Base-by-base conservation (phyloP, 2,888 invertebrate species). In the Acanthopleura granulata region DNA sequence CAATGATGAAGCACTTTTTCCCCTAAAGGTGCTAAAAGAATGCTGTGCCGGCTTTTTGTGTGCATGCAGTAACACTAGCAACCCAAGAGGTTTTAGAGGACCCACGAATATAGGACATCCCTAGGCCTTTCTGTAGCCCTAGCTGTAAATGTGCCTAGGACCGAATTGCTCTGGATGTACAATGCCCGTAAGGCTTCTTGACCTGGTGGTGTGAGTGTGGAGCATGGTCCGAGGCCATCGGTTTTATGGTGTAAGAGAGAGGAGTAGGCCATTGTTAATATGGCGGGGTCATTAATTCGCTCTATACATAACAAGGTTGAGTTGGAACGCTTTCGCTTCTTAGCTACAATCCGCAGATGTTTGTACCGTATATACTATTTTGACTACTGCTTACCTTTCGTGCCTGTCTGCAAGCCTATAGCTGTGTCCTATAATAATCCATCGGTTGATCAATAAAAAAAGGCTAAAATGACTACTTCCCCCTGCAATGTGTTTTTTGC, bases 361-460 rank as follows among this genome's bases (percentile, higher is more conserved):
- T 61, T 61, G 70, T 73, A 72, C 50, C 40, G 73, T 69, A 61
- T 73, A 73, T 25, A 73, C 76, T 57, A 74, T 72, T 76, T 73
- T 75, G 72, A 73, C 62, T 73, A 76, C 71, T 71, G 76, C 76
- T 76, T 76, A 73, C 72, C 75, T 73, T 27, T 25, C 66, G 74
- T 74, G 75, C 72, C 72, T 75, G 76, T 76, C 73, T 76, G 76
- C 76, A 22, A 27, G 25, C 29, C 22, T 22, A 66, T 66, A 66
- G 66, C 66, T 27, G 66, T 66, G 66, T 66, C 66, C 22, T 66
- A 27, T 14, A 27, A 66, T 66, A 66, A 66, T 66, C 29, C 22
- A 66, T 27, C 16, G 66, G 66, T 66, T 66, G 22, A 18, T 66
- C 22, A 66, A 27, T 22, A 27, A 66, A 27, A 66, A 66, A 66